Percentiles rank a stretch among this genome's conserved stretches.
Conservation (phyloP, 37 sponge, comb jelly and placozoan genomes). For the Axinella damicornis region DNA sequence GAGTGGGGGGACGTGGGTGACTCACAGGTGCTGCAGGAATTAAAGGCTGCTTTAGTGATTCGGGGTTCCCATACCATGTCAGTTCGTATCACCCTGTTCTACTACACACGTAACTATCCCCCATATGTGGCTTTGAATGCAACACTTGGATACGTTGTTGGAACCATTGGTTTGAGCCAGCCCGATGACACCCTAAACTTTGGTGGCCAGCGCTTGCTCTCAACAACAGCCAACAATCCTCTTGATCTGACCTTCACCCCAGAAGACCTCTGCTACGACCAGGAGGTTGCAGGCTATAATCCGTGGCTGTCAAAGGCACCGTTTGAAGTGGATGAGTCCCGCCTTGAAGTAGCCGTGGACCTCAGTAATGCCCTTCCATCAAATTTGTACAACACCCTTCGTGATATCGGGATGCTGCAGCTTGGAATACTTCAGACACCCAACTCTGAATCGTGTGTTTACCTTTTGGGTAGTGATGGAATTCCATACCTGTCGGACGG, state of each 20-base stretch:
- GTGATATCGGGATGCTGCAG: too few species aligned
- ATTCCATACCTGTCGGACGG: too few species aligned
- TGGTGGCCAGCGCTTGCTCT: conserved; percentile 28
- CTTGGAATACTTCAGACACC: too few species aligned
- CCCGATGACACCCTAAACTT: conserved; percentile 26
- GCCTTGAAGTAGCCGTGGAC: too few species aligned
- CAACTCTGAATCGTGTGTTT: too few species aligned
- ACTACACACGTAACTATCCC: conserved; percentile 17
- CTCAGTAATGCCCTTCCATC: too few species aligned
- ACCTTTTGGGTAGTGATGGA: too few species aligned
- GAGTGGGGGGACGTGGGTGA: too few species aligned
- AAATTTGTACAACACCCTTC: too few species aligned
- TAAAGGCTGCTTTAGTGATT: too few species aligned
- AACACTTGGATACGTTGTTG: conserved; percentile 28
- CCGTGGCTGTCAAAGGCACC: conserved; percentile 48
- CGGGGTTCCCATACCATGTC: too few species aligned
- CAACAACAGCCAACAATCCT: not conserved
- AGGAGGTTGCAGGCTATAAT: not conserved
- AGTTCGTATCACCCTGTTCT: conserved; percentile 27
- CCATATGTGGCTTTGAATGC: not conserved
- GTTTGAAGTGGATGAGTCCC: conserved; percentile 48
- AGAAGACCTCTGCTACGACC: not conserved
- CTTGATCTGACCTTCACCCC: not conserved
- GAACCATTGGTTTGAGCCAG: conserved; percentile 35
- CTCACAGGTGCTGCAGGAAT: too few species aligned